Evolutionary conservation across 1,140 invertebrate genomes (phyloP).

Genomic region (Penaeus japonicus): DNA sequence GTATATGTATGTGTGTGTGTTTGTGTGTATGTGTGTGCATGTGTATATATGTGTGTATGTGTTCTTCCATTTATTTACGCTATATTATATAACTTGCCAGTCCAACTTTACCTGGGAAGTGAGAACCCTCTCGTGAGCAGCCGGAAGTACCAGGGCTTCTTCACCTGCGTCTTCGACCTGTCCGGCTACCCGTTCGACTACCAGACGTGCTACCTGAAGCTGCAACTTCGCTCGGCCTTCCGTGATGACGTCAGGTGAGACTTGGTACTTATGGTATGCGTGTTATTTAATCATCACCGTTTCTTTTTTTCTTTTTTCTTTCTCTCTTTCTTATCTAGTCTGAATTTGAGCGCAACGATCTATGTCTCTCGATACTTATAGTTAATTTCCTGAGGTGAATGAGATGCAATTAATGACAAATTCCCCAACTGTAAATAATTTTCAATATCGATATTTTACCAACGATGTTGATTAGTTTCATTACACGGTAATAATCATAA

Average conservation of each 20-base stretch:
- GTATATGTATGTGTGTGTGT: background rate
- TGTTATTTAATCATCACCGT: too few relatives aligned
- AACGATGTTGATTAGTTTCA: too few relatives aligned
- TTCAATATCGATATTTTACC: too few relatives aligned
- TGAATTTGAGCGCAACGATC: too few relatives aligned
- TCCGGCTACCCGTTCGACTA: constrained; percentile 51
- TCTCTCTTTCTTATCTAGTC: too few relatives aligned
- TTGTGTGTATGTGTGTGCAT: background rate
- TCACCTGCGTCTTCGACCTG: constrained; percentile 55
- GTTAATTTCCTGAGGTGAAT: too few relatives aligned
- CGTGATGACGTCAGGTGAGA: constrained; percentile 10
- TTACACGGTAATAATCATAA: too few relatives aligned
- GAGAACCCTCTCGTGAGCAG: constrained; percentile 44
- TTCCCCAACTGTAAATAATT: too few relatives aligned
- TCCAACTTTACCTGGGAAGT: constrained; percentile 30
- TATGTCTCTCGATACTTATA: too few relatives aligned
- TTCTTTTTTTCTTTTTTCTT: too few relatives aligned
- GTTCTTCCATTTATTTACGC: too few relatives aligned
- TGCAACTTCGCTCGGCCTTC: constrained; percentile 20
- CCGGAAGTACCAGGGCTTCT: constrained; percentile 48
- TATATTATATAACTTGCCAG: background rate
- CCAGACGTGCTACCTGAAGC: constrained; percentile 37
- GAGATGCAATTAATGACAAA: too few relatives aligned
- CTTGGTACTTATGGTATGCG: background rate
- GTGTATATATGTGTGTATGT: background rate